Base-by-base conservation (phyloP, 2,113 vertebrate species). In the Murina feae region DNA sequence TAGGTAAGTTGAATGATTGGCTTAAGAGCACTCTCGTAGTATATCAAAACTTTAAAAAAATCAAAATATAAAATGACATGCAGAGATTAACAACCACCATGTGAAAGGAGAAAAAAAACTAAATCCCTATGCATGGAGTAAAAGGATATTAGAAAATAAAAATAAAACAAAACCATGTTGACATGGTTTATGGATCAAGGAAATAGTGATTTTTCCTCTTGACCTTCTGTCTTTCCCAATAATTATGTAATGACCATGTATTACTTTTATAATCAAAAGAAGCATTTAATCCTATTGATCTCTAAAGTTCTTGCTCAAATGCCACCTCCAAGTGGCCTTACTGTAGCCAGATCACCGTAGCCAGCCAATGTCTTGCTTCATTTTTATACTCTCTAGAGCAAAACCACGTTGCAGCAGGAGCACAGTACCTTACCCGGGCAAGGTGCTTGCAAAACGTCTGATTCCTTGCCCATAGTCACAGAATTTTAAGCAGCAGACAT, bases 171-270 rank as follows among this genome's bases (percentile, higher is more conserved):
- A 91, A 86, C n/a, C n/a, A n/a, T 71, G 32, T 82, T 91, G 90
- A 75, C 30, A 71, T 71, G 75, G 71, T 60, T 96, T 86, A 86
- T 55, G 13, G 23, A 10, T 80, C 90, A 95, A 89, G 68, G 76
- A 92, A 95, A 79, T 63, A 72, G 16, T 91, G 87, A 79, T 58
- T 92, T 96, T 93, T 80, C 95, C 71, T 94, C 25, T 83, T 86
- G 65, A 96, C 47, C 86, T 58, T 80, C 86, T 65, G 10, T 85
- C 25, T 69, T 58, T 84, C 58, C 76, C 76, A 95, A 13, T 83
- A 80, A 65, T 51, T 74, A 11, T 93, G 23, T 89, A 74, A 89
- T 75, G 74, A 14, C 21, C 51, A 35, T 47, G 4, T 74, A 60
- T 44, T 58, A 47, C 51, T 90, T 89, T 91, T 58, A 74, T 75